Conservation (phyloP, 2,113 vertebrate genomes). For the Gallinago jamesoni region DNA sequence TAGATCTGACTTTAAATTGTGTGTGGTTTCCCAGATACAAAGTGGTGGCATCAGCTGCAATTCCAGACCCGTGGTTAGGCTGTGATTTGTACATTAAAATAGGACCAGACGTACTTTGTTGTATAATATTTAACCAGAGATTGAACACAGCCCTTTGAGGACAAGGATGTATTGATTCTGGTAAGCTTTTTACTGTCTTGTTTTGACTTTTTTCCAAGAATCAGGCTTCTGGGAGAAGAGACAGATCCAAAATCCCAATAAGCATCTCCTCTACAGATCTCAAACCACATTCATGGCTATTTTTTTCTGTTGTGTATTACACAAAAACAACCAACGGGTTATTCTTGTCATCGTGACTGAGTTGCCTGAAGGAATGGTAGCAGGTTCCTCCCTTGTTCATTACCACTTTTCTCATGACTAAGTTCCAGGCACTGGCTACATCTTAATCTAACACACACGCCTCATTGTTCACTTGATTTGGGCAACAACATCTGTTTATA, state of each 20-base stretch:
- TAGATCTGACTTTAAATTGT: not conserved
- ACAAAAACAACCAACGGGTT: not conserved
- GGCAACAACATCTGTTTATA: not conserved
- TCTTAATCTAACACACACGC: not conserved
- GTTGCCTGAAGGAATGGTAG: not conserved
- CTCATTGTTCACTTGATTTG: not conserved
- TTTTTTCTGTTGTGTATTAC: not conserved
- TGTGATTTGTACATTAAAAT: constrained; percentile 2
- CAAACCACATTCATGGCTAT: not conserved
- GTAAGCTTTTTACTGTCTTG: not conserved
- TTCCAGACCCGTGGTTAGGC: not conserved
- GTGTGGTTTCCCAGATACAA: not conserved
- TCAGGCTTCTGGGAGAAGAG: not conserved
- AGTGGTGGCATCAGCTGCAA: not conserved
- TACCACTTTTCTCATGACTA: not conserved
- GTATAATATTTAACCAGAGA: constrained; percentile 1
- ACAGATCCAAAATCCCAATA: not conserved
- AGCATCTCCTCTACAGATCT: not conserved
- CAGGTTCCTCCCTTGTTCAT: not conserved
- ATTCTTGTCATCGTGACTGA: not conserved
- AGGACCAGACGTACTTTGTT: not conserved
- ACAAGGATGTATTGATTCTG: constrained; percentile 32
- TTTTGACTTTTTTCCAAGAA: constrained; percentile 35
- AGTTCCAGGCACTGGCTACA: fast-evolving
- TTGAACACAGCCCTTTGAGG: not conserved